Evolutionary conservation across 2,113 vertebrate genomes (phyloP), one percentile per base, ranked within the genome.

Genomic region (Oceanites oceanicus): DNA sequence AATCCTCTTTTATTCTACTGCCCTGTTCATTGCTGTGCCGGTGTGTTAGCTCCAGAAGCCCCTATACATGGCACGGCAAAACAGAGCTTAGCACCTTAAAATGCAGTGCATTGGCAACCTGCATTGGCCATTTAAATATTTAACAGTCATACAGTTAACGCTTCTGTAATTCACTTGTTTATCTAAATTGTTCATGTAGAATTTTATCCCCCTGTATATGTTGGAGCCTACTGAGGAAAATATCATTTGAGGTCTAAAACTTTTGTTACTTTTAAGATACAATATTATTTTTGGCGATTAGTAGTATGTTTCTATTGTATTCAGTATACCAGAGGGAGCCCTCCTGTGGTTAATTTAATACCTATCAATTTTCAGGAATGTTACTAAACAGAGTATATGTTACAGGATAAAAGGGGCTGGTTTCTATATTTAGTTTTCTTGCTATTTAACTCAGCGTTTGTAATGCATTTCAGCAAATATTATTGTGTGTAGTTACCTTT

Each of bases 311-410:
- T 90, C 80, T 74, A 45, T 93, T 62, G 53, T 81, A 61, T 71
- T 95, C 86, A n/a, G 75, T 85, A 22, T 94, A 91, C 93, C 79
- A 91, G 95, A 97, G 95, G 84, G 96, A 97, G 96, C 96, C 96
- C 96, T 96, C 96, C 96, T 97, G 96, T 97, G 97, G 96, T 86
- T 96, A 94, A 91, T 94, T 96, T 96, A 91, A 90, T 96, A 92
- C 70, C 87, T 96, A 88, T 94, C 91, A 92, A 92, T 97, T 96
- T 96, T 79, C 92, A 73, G 53, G 44, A 88, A 63, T 67, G 81
- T 56, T 97, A 23, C 80, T 78, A 72, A 97, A 67, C 66, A 52
- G 56, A 70, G n/a, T 87, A 4, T 88, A 61, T 88, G 56, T 96
- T 87, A 42, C 45, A 70, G 56, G 38, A 59, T 84, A 67, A 91